phyloP scores from a whole-genome alignment of 2,888 invertebrate genomes.

The Athetis lepigone region DNA sequence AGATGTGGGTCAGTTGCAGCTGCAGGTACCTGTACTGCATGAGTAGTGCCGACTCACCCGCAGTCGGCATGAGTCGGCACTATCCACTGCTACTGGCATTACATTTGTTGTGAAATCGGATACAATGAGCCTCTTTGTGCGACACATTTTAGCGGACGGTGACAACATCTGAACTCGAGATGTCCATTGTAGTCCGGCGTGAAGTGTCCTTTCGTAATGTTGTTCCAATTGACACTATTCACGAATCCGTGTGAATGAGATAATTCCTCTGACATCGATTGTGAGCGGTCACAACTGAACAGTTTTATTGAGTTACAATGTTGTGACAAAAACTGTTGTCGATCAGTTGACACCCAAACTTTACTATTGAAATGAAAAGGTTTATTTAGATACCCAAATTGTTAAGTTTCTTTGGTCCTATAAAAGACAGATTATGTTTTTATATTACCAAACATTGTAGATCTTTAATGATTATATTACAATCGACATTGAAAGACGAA shows the following conservation, averaged over 20 bases:
- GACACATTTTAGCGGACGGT: conserved; percentile 39
- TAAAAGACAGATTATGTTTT: neutral
- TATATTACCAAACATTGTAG: too few species aligned
- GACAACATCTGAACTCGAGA: conserved; percentile 54
- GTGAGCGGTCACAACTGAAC: conserved; percentile 23
- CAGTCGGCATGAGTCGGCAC: conserved; percentile 17
- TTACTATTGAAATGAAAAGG: conserved; percentile 11
- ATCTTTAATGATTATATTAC: too few species aligned
- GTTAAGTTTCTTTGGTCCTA: conserved; percentile 2
- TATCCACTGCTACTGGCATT: conserved; percentile 24
- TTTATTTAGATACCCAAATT: conserved; percentile 20
- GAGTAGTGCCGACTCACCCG: conserved; percentile 66
- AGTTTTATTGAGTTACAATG: conserved; percentile 29
- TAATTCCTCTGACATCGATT: conserved; percentile 24
- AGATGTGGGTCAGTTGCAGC: conserved; percentile 71
- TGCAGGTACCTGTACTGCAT: conserved; percentile 69
- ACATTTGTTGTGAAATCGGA: conserved; percentile 72
- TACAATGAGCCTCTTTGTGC: conserved; percentile 64
- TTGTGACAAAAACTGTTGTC: conserved; percentile 11
- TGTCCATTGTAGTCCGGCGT: conserved; percentile 49
- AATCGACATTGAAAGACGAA: too few species aligned
- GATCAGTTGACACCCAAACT: conserved; percentile 13
- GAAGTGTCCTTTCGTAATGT: conserved; percentile 29
- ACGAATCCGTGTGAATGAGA: conserved; percentile 51
- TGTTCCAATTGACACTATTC: conserved; percentile 29